Evolutionary conservation across 2,888 invertebrate species (phyloP).

Genomic region (Ophonus ardosiacus): DNA sequence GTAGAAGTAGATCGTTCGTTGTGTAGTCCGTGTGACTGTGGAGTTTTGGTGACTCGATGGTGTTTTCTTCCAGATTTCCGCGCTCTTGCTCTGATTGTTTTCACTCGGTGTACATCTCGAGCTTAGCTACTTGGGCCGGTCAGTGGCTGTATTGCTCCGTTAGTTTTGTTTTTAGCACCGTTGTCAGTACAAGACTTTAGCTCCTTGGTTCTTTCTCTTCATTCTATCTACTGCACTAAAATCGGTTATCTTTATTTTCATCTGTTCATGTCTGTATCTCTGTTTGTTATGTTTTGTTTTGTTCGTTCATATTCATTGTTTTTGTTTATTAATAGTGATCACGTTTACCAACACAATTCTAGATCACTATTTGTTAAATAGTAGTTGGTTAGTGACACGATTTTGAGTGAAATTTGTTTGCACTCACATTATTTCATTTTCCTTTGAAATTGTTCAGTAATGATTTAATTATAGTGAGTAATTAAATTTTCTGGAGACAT

Average conservation of each 20-base stretch:
- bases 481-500: conserved; percentile 13
- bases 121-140: conserved; percentile 77
- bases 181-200: conserved; percentile 64
- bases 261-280: conserved; percentile 26
- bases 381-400: conserved; percentile 42
- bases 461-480: conserved; percentile 31
- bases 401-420: conserved; percentile 27
- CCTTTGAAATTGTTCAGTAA: background rate
- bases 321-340: conserved; percentile 39
- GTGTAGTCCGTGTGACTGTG: conserved; percentile 52
- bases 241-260: conserved; percentile 33
- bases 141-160: conserved; percentile 73
- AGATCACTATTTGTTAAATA: conserved; percentile 16
- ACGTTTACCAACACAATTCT: conserved; percentile 50
- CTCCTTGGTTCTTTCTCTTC: conserved; percentile 51
- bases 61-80: conserved; percentile 86
- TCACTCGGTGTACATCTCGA: conserved; percentile 81
- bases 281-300: conserved; percentile 43
- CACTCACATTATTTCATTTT: conserved; percentile 30
- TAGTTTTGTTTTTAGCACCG: conserved; percentile 67
- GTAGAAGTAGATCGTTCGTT: conserved; percentile 50
- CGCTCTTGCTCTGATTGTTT: conserved; percentile 86
- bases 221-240: conserved; percentile 39
- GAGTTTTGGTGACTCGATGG: conserved; percentile 66
- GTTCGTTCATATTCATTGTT: conserved; percentile 46